Conservation (phyloP, 2,797 vertebrate genomes). For the Acanthopagrus latus region DNA sequence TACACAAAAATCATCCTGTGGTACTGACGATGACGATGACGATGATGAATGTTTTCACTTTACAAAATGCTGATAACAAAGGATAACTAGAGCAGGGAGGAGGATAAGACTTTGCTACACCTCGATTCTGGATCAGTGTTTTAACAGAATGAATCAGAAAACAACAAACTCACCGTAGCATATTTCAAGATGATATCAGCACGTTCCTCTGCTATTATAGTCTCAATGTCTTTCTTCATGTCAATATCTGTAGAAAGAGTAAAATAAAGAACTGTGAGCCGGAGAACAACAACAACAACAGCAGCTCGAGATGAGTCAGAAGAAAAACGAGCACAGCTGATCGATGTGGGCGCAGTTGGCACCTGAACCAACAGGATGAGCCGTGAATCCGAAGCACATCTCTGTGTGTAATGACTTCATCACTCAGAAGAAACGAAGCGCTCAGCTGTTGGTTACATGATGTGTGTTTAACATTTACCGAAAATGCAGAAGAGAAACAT, state of each 20-base stretch:
- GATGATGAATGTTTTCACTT: background rate
- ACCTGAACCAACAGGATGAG: constrained; percentile 6
- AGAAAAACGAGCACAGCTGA: constrained; percentile 12
- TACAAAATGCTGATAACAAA: background rate
- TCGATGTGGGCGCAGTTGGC: constrained; percentile 43
- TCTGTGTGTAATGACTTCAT: constrained; percentile 33
- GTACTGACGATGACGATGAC: background rate
- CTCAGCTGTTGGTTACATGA: background rate
- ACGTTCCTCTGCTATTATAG: constrained; percentile 91
- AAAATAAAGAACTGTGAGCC: constrained; percentile 13
- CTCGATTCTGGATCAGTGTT: background rate
- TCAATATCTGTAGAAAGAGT: constrained; percentile 85
- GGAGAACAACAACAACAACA: constrained; percentile 15
- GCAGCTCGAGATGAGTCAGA: constrained; percentile 24
- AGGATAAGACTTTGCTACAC: background rate
- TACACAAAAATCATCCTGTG: background rate
- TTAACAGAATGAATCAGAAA: too few relatives aligned
- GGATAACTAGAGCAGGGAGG: too few relatives aligned
- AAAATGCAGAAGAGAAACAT: too few relatives aligned
- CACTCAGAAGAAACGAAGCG: background rate
- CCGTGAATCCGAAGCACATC: background rate
- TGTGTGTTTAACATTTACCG: background rate
- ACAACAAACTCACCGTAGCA: constrained; percentile 85
- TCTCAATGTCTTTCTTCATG: constrained; percentile 95
- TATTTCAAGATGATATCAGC: constrained; percentile 92